Evolutionary conservation across 2,888 invertebrate species (phyloP).

Genomic region (Beris morrisii): DNA sequence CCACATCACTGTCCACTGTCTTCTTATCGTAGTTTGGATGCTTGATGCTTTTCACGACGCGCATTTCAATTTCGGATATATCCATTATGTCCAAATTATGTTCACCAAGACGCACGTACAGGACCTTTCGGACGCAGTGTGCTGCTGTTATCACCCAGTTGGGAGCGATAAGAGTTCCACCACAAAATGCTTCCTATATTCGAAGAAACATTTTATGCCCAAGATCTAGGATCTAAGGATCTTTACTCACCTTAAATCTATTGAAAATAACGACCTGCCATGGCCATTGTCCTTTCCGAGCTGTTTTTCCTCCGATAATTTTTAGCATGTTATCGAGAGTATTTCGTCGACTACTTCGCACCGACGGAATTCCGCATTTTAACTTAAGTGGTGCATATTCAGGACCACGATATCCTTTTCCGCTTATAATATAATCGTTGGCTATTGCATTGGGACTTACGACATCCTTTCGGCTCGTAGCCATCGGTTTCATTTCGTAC

Average conservation of each 20-base stretch:
- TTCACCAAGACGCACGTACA: conserved; percentile 83
- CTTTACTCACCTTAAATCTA: conserved; percentile 66
- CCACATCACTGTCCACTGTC: conserved; percentile 92
- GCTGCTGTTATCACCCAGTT: conserved; percentile 87
- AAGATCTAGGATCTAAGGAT: neutral
- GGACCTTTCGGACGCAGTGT: conserved; percentile 76
- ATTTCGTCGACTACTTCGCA: conserved; percentile 47
- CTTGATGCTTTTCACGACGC: conserved; percentile 71
- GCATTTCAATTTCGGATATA: conserved; percentile 76
- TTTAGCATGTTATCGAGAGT: conserved; percentile 65
- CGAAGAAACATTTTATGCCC: neutral
- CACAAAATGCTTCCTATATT: conserved; percentile 82
- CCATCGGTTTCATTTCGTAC: conserved; percentile 48
- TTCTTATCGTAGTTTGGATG: conserved; percentile 86
- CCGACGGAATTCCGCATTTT: conserved; percentile 51
- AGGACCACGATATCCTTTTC: conserved; percentile 52
- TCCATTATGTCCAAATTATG: conserved; percentile 76
- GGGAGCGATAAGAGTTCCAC: conserved; percentile 79
- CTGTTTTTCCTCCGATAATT: conserved; percentile 84
- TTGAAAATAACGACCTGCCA: conserved; percentile 94
- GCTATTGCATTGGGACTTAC: conserved; percentile 47
- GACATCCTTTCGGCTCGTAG: conserved; percentile 46
- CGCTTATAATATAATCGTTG: conserved; percentile 51
- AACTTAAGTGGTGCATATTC: conserved; percentile 57
- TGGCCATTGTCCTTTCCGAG: conserved; percentile 84